phyloP scores from a whole-genome alignment of 2,797 vertebrate genomes.

The Ctenopoma multispine region DNA sequence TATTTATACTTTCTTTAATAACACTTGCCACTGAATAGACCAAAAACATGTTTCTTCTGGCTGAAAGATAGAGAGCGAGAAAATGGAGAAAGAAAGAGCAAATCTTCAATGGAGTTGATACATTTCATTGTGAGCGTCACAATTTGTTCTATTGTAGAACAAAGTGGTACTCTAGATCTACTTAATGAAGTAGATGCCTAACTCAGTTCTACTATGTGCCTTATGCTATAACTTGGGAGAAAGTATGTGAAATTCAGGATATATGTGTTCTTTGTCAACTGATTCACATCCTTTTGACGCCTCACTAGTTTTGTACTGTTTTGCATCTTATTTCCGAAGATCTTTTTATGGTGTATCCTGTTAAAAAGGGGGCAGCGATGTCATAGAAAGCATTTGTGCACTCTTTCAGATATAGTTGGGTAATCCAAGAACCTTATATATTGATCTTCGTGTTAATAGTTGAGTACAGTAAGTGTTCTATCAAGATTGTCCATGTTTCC shows the following conservation, averaged over 20 bases:
- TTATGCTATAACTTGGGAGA: conserved; percentile 99
- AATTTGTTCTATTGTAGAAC: conserved; percentile 96
- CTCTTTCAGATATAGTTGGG: conserved; percentile 98
- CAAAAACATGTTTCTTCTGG: conserved; percentile 92
- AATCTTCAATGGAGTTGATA: conserved; percentile 89
- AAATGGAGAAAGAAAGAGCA: conserved; percentile 69
- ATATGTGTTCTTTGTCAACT: conserved; percentile 98
- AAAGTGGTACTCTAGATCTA: conserved; percentile 97
- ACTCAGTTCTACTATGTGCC: conserved; percentile 99
- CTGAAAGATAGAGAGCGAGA: conserved; percentile 83
- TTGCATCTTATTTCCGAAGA: conserved; percentile 98
- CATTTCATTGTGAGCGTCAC: conserved; percentile 91
- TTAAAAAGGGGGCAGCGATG: conserved; percentile 95
- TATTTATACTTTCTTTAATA: conserved; percentile 89
- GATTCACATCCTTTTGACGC: conserved; percentile 98
- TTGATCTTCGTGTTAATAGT: conserved; percentile 99
- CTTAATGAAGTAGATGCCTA: conserved; percentile 96
- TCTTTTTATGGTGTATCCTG: conserved; percentile 99
- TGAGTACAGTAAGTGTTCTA: conserved; percentile 99
- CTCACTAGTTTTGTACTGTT: conserved; percentile 99
- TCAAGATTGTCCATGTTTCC: conserved; percentile 99
- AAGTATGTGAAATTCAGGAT: conserved; percentile 99
- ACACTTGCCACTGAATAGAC: conserved; percentile 97
- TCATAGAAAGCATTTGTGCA: conserved; percentile 98
- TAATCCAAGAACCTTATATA: conserved; percentile 99